These are phyloP conservation scores for Panthera uncia DNA, from an alignment of 2,113 vertebrate species.

Conservation along the genomic window DNA sequence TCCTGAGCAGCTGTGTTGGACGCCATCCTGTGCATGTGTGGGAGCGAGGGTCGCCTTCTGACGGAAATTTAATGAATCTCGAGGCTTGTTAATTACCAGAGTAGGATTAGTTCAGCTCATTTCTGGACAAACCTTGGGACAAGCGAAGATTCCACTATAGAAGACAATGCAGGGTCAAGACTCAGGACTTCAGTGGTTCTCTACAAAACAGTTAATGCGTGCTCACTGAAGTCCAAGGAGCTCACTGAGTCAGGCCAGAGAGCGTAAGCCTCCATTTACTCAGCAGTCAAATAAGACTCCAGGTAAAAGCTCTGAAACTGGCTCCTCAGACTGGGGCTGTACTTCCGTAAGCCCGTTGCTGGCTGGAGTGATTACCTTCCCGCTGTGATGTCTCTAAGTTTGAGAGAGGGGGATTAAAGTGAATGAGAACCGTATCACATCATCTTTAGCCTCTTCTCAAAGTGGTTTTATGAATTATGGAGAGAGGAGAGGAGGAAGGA, in stretches of 20 bases:
- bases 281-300: background rate
- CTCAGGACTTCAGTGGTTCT: background rate
- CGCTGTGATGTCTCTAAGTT: background rate
- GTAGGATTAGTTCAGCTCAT: background rate
- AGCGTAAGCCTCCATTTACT: rapidly evolving
- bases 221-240: background rate
- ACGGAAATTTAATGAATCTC: background rate
- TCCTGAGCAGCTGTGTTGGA: background rate
- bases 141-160: background rate
- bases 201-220: background rate
- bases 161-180: background rate
- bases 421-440: background rate
- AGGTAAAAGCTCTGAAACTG: background rate
- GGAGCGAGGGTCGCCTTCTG: background rate
- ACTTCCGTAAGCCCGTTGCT: background rate
- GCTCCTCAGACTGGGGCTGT: background rate
- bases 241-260: background rate
- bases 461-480: background rate
- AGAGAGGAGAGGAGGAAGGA: background rate
- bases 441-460: background rate
- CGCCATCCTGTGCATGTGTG: no score
- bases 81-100: background rate
- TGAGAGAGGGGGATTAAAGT: background rate
- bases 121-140: background rate
- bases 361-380: background rate